Evolutionary conservation across 2,888 invertebrate species (phyloP).

Genomic region (Latheticus oryzae): DNA sequence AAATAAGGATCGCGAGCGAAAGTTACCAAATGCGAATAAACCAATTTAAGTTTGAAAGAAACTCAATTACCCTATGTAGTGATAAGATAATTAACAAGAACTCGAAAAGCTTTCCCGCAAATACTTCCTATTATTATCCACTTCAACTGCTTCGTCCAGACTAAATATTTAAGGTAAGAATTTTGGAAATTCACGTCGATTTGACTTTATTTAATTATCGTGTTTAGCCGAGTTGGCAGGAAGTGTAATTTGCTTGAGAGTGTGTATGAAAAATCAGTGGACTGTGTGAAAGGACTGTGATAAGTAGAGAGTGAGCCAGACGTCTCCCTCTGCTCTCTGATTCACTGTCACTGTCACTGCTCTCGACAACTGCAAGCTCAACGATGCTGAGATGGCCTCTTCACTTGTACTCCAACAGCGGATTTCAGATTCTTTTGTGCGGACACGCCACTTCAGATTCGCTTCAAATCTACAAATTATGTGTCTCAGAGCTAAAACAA

Average conservation of each 20-base stretch:
- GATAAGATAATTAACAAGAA: conserved; percentile 61
- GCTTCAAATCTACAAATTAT: conserved; percentile 33
- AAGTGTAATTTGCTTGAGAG: conserved; percentile 24
- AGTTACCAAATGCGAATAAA: conserved; percentile 62
- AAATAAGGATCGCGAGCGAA: conserved; percentile 46
- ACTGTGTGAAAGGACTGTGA: conserved; percentile 31
- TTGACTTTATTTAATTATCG: conserved; percentile 22
- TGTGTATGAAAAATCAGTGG: conserved; percentile 37
- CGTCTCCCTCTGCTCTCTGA: conserved; percentile 29
- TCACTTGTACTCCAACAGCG: conserved; percentile 57
- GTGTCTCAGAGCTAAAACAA: conserved; percentile 33
- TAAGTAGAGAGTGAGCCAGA: conserved; percentile 34
- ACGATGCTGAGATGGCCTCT: conserved; percentile 59
- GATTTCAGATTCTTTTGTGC: conserved; percentile 61
- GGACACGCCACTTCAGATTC: conserved; percentile 50
- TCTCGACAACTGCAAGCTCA: conserved; percentile 57
- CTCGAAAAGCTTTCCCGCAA: conserved; percentile 45
- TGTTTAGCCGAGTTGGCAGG: conserved; percentile 17
- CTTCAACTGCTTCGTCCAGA: conserved; percentile 25
- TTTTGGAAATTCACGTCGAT: conserved; percentile 12
- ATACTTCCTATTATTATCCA: conserved; percentile 41
- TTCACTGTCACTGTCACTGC: conserved; percentile 41
- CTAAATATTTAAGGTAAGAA: conserved; percentile 37
- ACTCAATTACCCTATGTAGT: conserved; percentile 62
- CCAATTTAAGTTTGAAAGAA: conserved; percentile 64